These are phyloP conservation scores for Albula glossodonta DNA, from an alignment of 2,113 vertebrate species.

Conservation along the genomic window DNA sequence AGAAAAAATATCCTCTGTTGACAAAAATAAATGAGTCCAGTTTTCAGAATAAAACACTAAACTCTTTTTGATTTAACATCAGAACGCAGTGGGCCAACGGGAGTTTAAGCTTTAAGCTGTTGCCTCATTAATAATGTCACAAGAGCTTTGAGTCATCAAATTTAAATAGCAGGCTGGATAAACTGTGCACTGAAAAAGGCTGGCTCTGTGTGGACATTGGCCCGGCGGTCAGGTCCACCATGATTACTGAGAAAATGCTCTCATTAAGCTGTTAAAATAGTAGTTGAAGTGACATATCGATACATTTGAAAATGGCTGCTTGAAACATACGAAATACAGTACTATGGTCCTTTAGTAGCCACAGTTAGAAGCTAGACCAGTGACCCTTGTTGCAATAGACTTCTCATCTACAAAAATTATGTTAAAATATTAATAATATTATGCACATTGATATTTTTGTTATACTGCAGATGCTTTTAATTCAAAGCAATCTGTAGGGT, in stretches of 20 bases:
- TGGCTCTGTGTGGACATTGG: not conserved
- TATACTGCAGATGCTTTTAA: too few species aligned
- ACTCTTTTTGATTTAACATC: not conserved
- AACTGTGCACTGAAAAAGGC: not conserved
- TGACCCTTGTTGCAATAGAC: not conserved
- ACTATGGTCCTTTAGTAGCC: not conserved
- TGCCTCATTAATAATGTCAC: not conserved
- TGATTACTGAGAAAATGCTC: slow-evolving; percentile 18
- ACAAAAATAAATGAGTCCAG: slow-evolving; percentile 13
- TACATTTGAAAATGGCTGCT: slow-evolving; percentile 3
- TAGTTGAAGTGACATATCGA: not conserved
- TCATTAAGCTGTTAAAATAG: slow-evolving; percentile 24
- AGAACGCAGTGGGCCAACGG: not conserved
- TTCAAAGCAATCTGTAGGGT: too few species aligned
- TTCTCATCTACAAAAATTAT: too few species aligned
- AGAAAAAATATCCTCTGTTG: not conserved
- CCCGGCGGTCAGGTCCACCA: not conserved
- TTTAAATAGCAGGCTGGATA: slow-evolving; percentile 5
- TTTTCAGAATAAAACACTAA: not conserved
- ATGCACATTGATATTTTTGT: too few species aligned
- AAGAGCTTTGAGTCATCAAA: not conserved
- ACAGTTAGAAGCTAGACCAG: not conserved
- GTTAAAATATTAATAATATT: too few species aligned
- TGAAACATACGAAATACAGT: not conserved
- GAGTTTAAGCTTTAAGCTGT: not conserved